phyloP scores from a whole-genome alignment of 2,113 vertebrate species.

The Bubalus kerabau region DNA sequence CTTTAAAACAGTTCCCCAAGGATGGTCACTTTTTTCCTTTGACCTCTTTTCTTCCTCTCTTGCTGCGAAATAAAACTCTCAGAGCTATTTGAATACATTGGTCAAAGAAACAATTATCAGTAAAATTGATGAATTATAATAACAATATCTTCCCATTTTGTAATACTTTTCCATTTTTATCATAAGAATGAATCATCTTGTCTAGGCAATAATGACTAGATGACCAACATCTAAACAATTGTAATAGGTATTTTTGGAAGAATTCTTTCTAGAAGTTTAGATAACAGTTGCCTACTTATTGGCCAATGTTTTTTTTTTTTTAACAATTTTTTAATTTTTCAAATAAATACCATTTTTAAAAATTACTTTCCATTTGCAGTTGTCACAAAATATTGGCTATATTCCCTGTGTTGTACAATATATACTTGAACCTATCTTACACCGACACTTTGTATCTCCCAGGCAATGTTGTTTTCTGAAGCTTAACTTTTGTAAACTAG shows the following conservation, averaged over 20 bases:
- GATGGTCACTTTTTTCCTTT: neutral
- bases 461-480: neutral
- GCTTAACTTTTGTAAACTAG: neutral
- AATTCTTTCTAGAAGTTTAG: neutral
- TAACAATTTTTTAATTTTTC: rapidly evolving
- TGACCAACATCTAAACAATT: neutral
- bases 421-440: neutral
- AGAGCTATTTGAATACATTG: neutral
- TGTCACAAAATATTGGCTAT: neutral
- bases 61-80: neutral
- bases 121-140: neutral
- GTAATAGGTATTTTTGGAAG: neutral
- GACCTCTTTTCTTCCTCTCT: neutral
- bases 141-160: neutral
- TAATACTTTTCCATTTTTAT: neutral
- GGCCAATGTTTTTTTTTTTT: neutral
- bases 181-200: neutral
- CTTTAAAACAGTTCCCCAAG: neutral
- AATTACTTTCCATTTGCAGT: neutral
- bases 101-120: slow-evolving; percentile 6
- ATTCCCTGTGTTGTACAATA: neutral
- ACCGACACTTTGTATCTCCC: neutral
- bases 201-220: neutral
- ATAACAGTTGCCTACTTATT: neutral
- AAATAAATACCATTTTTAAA: neutral